Conservation (phyloP, 2,888 invertebrate species). For the Scaptomyza caliginosa region DNA sequence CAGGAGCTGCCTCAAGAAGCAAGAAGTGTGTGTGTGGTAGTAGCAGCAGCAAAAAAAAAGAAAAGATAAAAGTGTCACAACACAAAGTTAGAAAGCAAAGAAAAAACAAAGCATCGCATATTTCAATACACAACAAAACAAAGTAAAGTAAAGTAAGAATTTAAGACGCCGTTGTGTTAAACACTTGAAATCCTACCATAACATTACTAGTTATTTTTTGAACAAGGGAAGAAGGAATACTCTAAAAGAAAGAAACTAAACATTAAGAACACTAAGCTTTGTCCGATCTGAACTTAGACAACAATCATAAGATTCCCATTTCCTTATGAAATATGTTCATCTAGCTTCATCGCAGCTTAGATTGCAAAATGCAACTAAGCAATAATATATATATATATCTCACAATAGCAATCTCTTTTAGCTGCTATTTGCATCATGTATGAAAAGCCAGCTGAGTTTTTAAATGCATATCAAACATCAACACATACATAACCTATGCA, state of each 20-base stretch:
- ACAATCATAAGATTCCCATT: neutral
- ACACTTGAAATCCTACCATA: neutral
- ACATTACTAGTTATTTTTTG: neutral
- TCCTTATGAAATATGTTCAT: neutral
- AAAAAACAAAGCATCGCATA: slow-evolving; percentile 6
- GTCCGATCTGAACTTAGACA: too few species aligned
- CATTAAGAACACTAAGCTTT: too few species aligned
- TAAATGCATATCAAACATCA: slow-evolving; percentile 40
- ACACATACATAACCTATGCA: slow-evolving; percentile 13
- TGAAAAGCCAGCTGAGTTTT: slow-evolving; percentile 31
- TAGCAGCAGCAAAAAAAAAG: slow-evolving; percentile 9
- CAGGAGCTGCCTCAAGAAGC: neutral
- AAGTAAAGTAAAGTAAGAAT: neutral
- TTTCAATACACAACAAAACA: neutral
- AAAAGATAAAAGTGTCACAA: slow-evolving; percentile 29
- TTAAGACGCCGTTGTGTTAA: neutral
- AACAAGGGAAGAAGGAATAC: neutral
- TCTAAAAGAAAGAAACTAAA: too few species aligned
- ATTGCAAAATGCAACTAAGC: neutral
- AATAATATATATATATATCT: slow-evolving; percentile 2
- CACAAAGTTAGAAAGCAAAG: neutral
- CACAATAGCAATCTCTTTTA: slow-evolving; percentile 16
- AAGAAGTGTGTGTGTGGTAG: slow-evolving; percentile 23
- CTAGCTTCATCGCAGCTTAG: neutral
- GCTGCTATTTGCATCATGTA: slow-evolving; percentile 11